Evolutionary conservation across 1,140 invertebrate species (phyloP).

Genomic region (Stegodyphus mimosarum): DNA sequence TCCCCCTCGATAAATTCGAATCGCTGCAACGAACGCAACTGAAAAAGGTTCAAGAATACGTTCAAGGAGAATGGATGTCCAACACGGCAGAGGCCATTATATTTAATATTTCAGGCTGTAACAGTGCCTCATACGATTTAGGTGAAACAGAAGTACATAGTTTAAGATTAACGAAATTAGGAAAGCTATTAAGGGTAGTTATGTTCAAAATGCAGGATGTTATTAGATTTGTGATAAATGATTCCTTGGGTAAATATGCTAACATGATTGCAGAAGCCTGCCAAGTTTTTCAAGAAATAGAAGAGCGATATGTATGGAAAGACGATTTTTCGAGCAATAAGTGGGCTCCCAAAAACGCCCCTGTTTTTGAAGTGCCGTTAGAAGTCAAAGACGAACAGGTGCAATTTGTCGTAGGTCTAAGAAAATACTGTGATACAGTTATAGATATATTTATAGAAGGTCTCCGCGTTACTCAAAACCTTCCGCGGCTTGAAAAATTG

Average conservation of each 20-base stretch:
- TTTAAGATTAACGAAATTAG: slow-evolving; percentile 29
- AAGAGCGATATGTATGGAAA: slow-evolving; percentile 19
- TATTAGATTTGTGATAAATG: slow-evolving; percentile 13
- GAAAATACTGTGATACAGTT: slow-evolving; percentile 12
- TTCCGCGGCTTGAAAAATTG: slow-evolving; percentile 17
- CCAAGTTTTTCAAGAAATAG: neutral
- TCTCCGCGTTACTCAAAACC: slow-evolving; percentile 9
- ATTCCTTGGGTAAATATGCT: neutral
- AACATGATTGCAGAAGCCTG: slow-evolving; percentile 11
- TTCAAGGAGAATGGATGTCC: slow-evolving; percentile 7
- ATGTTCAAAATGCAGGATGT: slow-evolving; percentile 52
- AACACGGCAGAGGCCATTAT: slow-evolving; percentile 4
- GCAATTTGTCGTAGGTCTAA: slow-evolving; percentile 11
- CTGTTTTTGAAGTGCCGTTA: slow-evolving; percentile 26
- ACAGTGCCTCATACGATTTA: slow-evolving; percentile 8
- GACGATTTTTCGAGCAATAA: slow-evolving; percentile 12
- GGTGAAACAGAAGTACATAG: slow-evolving; percentile 24
- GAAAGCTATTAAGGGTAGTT: slow-evolving; percentile 22
- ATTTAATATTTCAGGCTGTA: slow-evolving; percentile 3
- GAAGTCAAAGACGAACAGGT: slow-evolving; percentile 28
- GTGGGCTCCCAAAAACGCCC: neutral
- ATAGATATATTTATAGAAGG: slow-evolving; percentile 22
- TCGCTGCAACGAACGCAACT: neutral
- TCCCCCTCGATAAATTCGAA: slow-evolving; percentile 13
- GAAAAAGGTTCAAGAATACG: slow-evolving; percentile 1